Base-by-base conservation (phyloP, 2,888 invertebrate species). In the Lycocerus yunnanus region DNA sequence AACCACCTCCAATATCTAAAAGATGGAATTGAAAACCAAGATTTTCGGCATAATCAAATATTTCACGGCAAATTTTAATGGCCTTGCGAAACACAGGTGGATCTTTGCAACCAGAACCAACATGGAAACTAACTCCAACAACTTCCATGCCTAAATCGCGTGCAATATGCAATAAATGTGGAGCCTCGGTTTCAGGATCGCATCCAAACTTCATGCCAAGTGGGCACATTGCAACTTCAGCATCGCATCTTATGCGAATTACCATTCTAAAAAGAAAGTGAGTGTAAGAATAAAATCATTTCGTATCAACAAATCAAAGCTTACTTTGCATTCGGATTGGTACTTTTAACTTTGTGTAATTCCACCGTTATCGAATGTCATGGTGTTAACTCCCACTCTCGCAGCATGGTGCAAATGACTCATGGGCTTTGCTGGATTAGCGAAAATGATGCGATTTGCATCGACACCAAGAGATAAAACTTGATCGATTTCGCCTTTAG, bases 311-410 rank as follows among this genome's bases (percentile, higher is more conserved):
- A 43, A 43, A 43, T 0, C n/a, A n/a, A 58, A 13, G 83, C 90
- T 90, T 86, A 95, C 95, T 93, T 93, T 13, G 97, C 96, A 68
- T 91, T 88, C 61, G 97, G 96, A 89, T 93, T 94, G 76, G 92
- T 87, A 81, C 92, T 91, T 86, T 95, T 95, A 83, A 98, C 91
- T 89, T 98, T 98, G 86, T 94, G 90, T 76, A 98, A 91, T 87
- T 98, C 98, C 71, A 92, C 92, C 96, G 82, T 95, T 97, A 89
- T 98, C 98, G 86, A 97, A 97, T 18, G 97, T 98, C 93, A 97
- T 96, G 74, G 92, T 90, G 82, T 91, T 89, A 24, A 98, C 94
- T 15, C 94, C 92, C 24, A 91, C 89, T 67, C 92, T 89, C 15
- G 92, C 90, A 68, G 98, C 96, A 88, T 94, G 93, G 66, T 93